A percentile compares a stretch with the other conserved stretches of the same genome.
Conservation (phyloP, 2,113 vertebrate genomes). For the Dermatemys mawii region DNA sequence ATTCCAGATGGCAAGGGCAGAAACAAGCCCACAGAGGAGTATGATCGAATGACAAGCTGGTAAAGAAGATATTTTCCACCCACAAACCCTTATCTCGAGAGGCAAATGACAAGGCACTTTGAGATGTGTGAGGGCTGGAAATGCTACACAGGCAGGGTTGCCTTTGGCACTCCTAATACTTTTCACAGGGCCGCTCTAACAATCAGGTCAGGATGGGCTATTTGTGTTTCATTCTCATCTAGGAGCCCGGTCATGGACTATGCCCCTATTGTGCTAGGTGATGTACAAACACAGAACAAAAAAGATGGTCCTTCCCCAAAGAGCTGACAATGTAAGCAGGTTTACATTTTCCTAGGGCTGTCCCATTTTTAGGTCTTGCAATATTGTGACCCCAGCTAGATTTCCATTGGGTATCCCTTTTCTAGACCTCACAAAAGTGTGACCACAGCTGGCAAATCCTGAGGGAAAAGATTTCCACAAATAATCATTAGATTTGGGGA, state of each 20-base stretch:
- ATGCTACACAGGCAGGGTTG: neutral
- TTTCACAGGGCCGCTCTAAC: neutral
- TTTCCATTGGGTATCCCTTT: neutral
- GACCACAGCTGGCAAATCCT: neutral
- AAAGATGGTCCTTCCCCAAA: neutral
- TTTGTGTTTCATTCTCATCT: too few species aligned
- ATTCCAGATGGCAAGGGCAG: rapidly evolving
- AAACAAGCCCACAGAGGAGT: neutral
- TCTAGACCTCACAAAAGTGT: neutral
- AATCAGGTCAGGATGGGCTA: too few species aligned
- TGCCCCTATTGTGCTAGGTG: neutral
- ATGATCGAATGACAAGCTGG: rapidly evolving
- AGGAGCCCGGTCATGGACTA: neutral
- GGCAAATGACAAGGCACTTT: neutral
- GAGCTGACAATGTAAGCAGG: neutral
- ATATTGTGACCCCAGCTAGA: neutral
- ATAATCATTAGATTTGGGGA: neutral
- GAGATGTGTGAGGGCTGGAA: neutral
- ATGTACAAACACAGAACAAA: neutral
- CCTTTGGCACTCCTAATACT: neutral
- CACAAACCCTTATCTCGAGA: neutral
- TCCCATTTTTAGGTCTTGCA: neutral
- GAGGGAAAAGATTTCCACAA: neutral
- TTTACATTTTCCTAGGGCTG: neutral
- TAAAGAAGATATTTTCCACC: rapidly evolving